Evolutionary conservation across 2,113 vertebrate species (phyloP), one percentile per base, ranked within the genome.

Genomic region (Tachuris rubrigastra): DNA sequence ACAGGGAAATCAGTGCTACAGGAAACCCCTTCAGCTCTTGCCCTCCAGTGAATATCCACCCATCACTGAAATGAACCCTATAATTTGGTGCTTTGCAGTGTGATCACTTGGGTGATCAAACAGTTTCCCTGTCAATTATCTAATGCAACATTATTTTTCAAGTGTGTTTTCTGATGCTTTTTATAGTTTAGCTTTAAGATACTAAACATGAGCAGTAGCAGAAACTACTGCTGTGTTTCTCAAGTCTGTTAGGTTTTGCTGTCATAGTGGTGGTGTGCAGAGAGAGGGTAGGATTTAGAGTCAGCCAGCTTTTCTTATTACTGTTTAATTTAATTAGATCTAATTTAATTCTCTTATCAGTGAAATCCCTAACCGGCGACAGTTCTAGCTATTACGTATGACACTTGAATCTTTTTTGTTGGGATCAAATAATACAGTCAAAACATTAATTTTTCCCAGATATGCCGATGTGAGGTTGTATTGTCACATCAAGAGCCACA

Each of bases 21-120:
- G 52, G 31, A 90, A 78, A 37, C 28, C 9, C 4, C 56, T 66
- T 66, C 53, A 60, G 23, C 65, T 71, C 30, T 42, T 30, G 21
- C 31, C 1, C 2, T 74, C 9, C 18, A 3, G 21, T 56, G 44
- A 47, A 33, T 15, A 23, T 52, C 35, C 42, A 30, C 41, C 18
- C 6, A 0, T 73, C 35, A 6, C 22, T 80, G 25, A 53, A 58
- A 15, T 1, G 2, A 14, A 4, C 15, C 9, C n/a, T 22, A 17
- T 41, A 52, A 60, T 58, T n/a, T 49, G 39, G 22, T 73, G n/a
- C 41, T 85, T 71, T 24, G 7, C 42, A 62, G 0, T n/a, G 33
- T 28, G 25, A n/a, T 47, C 31, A 16, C 31, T 3, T 90, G 21
- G 27, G 11, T 6, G 2, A 53, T 84, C 58, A 68, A 39, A 23